Conservation (phyloP, 1,140 invertebrate species). For the Pectinophora gossypiella region DNA sequence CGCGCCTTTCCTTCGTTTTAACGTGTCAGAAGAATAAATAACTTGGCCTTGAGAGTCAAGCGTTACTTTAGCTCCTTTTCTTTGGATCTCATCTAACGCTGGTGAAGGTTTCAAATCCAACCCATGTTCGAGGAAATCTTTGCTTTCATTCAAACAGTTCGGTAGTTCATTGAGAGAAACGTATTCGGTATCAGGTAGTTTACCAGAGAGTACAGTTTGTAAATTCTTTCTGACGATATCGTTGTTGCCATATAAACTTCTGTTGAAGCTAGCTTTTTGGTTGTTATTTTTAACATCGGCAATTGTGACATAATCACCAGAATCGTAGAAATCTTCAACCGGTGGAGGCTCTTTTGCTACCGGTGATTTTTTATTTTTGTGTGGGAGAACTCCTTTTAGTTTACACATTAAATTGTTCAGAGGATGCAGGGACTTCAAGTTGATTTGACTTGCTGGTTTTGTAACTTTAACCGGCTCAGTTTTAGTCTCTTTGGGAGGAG, state of each 20-base stretch:
- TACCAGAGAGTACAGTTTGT: conserved; percentile 74
- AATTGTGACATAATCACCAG: conserved; percentile 90
- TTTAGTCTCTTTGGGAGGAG: conserved; percentile 37
- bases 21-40: conserved; percentile 91
- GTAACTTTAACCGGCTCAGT: conserved; percentile 49
- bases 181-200: conserved; percentile 82
- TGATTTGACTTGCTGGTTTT: conserved; percentile 41
- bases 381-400: conserved; percentile 78
- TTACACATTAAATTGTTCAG: conserved; percentile 80
- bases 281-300: conserved; percentile 87
- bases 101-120: conserved; percentile 41
- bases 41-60: conserved; percentile 92
- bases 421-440: conserved; percentile 72
- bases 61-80: conserved; percentile 87
- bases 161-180: conserved; percentile 88
- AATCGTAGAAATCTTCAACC: conserved; percentile 68
- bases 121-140: conserved; percentile 62
- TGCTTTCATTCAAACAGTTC: conserved; percentile 73
- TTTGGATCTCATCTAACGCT: conserved; percentile 51
- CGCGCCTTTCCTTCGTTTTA: conserved; percentile 86
- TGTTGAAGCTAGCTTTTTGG: conserved; percentile 73
- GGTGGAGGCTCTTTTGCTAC: conserved; percentile 63
- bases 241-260: conserved; percentile 75
- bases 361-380: conserved; percentile 75
- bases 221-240: conserved; percentile 77